phyloP scores from a whole-genome alignment of 2,113 vertebrate genomes.

The Oreocharis arfaki region DNA sequence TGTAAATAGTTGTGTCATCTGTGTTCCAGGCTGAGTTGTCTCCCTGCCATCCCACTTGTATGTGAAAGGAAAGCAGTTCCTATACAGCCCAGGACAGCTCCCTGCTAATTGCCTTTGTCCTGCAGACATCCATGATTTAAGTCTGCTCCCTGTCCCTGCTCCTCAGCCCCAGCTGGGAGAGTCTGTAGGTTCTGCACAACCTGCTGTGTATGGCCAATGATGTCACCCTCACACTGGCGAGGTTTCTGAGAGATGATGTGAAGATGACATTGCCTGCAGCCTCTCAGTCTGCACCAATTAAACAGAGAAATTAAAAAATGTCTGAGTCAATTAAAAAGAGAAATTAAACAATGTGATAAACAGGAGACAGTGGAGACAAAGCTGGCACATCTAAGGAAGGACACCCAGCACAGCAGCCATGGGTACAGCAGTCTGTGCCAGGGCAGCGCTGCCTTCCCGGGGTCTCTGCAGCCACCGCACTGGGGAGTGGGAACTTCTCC shows the following conservation, averaged over 20 bases:
- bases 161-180: background rate
- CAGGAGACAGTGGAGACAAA: background rate
- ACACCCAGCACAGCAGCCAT: background rate
- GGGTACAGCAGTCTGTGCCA: fast-evolving
- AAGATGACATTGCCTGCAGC: slow-evolving; percentile 47
- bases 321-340: slow-evolving; percentile 51
- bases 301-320: slow-evolving; percentile 56
- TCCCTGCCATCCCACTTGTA: background rate
- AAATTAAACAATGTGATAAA: slow-evolving; percentile 43
- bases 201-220: background rate
- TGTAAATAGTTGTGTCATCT: background rate
- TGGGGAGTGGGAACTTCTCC: fast-evolving
- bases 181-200: background rate
- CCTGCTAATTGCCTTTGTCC: background rate
- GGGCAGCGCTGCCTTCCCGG: fast-evolving
- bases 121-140: background rate
- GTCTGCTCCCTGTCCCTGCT: background rate
- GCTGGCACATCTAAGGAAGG: background rate
- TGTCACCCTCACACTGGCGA: background rate
- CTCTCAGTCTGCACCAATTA: slow-evolving; percentile 54
- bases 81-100: background rate
- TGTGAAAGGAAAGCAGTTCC: background rate
- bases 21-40: background rate
- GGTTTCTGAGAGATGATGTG: background rate
- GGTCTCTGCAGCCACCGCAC: fast-evolving